Evolutionary conservation across 2,888 invertebrate species (phyloP).

Genomic region (Caenorhabditis parvicauda): DNA sequence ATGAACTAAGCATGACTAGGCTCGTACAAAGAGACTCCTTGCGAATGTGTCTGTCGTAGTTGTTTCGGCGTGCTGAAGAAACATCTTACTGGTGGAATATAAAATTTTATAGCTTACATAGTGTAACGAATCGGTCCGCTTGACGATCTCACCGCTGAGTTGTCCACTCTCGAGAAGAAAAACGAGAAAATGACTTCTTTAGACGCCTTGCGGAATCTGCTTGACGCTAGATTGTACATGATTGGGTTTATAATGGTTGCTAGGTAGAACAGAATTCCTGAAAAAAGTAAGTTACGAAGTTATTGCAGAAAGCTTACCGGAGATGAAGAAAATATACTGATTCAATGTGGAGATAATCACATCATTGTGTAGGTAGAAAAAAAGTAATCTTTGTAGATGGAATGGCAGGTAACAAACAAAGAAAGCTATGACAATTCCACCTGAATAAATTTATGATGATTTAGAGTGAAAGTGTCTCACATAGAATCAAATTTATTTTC

Average conservation of each 20-base stretch:
- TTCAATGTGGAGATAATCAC: constrained; percentile 25
- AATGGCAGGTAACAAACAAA: constrained; percentile 51
- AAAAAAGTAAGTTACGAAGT: constrained; percentile 2
- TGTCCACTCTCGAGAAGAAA: constrained; percentile 12
- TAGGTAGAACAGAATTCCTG: constrained; percentile 47
- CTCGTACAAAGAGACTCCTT: too few species aligned
- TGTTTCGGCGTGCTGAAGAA: not conserved
- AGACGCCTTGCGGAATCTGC: constrained; percentile 41
- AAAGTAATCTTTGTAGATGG: constrained; percentile 45
- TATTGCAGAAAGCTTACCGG: constrained; percentile 25
- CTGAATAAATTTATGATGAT: constrained; percentile 28
- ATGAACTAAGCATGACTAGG: too few species aligned
- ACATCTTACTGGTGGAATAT: too few species aligned
- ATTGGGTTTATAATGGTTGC: constrained; percentile 48
- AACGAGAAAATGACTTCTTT: constrained; percentile 34
- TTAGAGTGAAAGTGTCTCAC: too few species aligned
- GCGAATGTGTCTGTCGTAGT: not conserved
- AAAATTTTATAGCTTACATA: too few species aligned
- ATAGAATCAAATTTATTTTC: constrained; percentile 21
- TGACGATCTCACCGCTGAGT: too few species aligned
- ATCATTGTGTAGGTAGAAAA: constrained; percentile 40
- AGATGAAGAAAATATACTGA: constrained; percentile 45
- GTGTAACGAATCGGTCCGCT: constrained; percentile 1
- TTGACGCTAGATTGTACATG: constrained; percentile 44
- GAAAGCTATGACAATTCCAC: constrained; percentile 43